A percentile compares a stretch with the other conserved stretches of the same genome.
These are phyloP conservation scores for Upupa epops DNA, from an alignment of 2,113 vertebrate genomes.

Conservation along the genomic window DNA sequence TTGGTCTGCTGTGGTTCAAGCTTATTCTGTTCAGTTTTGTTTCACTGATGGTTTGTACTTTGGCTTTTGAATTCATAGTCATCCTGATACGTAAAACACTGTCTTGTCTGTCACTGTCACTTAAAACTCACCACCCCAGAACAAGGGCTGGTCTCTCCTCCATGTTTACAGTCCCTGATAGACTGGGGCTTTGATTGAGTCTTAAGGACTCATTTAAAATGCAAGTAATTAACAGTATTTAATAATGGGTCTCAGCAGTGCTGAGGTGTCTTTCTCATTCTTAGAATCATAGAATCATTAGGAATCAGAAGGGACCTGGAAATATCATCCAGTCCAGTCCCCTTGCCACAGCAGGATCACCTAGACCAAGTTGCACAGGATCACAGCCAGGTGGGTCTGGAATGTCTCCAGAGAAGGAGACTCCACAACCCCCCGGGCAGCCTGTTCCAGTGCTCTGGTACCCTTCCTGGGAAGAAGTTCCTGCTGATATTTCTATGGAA, in stretches of 20 bases:
- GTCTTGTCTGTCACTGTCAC: not conserved
- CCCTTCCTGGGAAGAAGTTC: too few relatives aligned
- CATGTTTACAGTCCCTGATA: rapidly evolving
- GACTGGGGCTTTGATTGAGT: not conserved
- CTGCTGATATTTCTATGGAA: too few relatives aligned
- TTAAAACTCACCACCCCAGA: not conserved
- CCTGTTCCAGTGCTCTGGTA: too few relatives aligned
- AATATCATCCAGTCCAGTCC: too few relatives aligned
- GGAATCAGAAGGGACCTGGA: too few relatives aligned
- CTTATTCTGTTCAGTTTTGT: not conserved
- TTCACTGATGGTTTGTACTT: not conserved
- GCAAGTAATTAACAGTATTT: not conserved
- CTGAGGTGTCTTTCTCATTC: not conserved
- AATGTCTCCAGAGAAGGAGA: too few relatives aligned
- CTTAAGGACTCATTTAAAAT: not conserved
- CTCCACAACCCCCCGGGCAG: too few relatives aligned
- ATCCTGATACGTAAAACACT: not conserved
- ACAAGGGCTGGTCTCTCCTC: not conserved
- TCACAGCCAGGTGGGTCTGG: too few relatives aligned
- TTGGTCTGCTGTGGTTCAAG: not conserved
- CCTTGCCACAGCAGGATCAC: too few relatives aligned
- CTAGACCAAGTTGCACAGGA: too few relatives aligned
- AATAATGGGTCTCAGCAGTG: not conserved
- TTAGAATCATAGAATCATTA: too few relatives aligned
- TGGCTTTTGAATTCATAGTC: not conserved